Percentiles rank a stretch among this genome's conserved stretches.
phyloP scores from a whole-genome alignment of 2,113 vertebrate genomes.

The Steatornis caripensis region DNA sequence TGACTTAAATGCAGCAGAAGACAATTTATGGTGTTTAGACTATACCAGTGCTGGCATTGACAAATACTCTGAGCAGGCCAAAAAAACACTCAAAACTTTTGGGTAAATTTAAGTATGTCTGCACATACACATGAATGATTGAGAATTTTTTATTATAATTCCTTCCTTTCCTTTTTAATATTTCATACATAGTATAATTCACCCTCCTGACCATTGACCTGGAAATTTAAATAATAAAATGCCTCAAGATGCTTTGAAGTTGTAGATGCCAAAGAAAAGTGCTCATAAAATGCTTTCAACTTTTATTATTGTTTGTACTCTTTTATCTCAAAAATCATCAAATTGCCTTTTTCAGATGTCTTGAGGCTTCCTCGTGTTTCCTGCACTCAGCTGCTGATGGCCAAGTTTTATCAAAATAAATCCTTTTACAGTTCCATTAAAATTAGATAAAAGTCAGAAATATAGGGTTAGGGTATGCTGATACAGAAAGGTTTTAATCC shows the following conservation, averaged over 20 bases:
- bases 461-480: not conserved
- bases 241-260: conserved; percentile 15
- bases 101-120: conserved; percentile 36
- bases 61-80: not conserved
- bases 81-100: conserved; percentile 1
- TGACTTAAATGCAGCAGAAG: conserved; percentile 6
- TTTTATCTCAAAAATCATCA: conserved; percentile 35
- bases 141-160: not conserved
- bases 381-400: not conserved
- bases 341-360: not conserved
- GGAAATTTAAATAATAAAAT: conserved; percentile 33
- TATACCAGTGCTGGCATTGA: conserved; percentile 9
- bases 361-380: conserved; percentile 10
- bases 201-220: not conserved
- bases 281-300: conserved; percentile 5
- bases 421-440: not conserved
- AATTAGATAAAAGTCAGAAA: conserved; percentile 8
- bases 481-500: not conserved
- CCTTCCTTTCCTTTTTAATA: conserved; percentile 3
- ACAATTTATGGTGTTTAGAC: conserved; percentile 56
- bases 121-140: not conserved
- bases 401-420: not conserved
- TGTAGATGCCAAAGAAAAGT: not conserved
- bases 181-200: not conserved
- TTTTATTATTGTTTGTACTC: conserved; percentile 36